Evolutionary conservation across 2,888 invertebrate genomes (phyloP), one percentile per base, ranked within the genome.

Genomic region (Parascotia fuliginaria): DNA sequence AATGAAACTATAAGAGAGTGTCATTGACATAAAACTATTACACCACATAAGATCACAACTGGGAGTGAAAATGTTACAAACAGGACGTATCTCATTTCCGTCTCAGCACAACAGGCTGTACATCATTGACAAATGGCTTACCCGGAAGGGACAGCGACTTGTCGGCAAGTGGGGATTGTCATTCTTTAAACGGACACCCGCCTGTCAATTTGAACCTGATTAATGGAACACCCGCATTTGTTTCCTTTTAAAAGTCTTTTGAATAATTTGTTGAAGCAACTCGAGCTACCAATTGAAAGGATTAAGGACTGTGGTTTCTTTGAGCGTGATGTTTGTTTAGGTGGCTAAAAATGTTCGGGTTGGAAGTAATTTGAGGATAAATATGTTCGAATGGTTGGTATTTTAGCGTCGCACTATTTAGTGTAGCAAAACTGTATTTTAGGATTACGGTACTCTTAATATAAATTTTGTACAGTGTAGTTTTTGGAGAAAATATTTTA

Each of bases 61-160:
- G 43, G 32, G 28, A 59, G 42, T 60, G 49, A 55, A 62, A 69
- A 53, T 28, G 55, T 42, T 59, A 70, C 69, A 71, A 76, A 71
- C 69, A 57, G 71, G 65, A 67, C 63, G 60, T 60, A 57, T 73
- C 73, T 73, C 70, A 77, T 75, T 73, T 71, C 60, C 70, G 55
- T 63, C 65, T 61, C 44, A 42, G 24, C 34, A 50, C 31, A 55
- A 41, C 43, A 40, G 36, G 13, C 37, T 24, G 66, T 74, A 70
- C 66, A 72, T 66, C 59, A 69, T 70, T 83, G 84, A 87, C 85
- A 85, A 87, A 87, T 86, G 76, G 76, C 62, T 53, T 60, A 46
- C 71, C 77, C 70, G 73, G 65, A 72, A 66, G 65, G 75, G 74
- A 79, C 73, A 65, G 65, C 29, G 40, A 60, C 60, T 62, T 46